A percentile compares a stretch with the other conserved stretches of the same genome.
phyloP scores from a whole-genome alignment of 2,888 invertebrate genomes.

The Ophion ellenae region DNA sequence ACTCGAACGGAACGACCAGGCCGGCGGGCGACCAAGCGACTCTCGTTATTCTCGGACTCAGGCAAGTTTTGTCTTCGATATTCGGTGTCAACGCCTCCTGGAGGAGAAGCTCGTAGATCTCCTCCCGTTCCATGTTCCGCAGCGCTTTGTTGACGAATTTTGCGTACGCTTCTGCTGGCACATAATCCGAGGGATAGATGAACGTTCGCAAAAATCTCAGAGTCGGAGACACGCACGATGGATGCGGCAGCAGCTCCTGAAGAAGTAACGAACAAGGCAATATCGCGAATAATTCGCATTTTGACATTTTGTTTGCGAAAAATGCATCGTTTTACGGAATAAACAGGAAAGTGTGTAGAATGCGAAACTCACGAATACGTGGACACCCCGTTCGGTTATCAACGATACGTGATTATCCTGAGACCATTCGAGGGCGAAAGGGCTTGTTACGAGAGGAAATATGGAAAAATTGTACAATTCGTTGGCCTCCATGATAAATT shows the following conservation, averaged over 20 bases:
- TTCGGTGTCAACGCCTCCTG: constrained; percentile 77
- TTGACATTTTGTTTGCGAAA: too few relatives aligned
- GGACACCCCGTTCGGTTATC: constrained; percentile 80
- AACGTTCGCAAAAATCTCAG: constrained; percentile 78
- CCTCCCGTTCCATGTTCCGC: constrained; percentile 73
- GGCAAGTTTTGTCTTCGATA: constrained; percentile 69
- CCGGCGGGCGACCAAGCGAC: constrained; percentile 79
- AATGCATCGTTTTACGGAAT: not conserved
- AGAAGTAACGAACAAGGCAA: not conserved
- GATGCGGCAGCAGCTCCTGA: constrained; percentile 79
- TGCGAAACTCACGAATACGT: constrained; percentile 78
- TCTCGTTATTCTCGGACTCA: constrained; percentile 71
- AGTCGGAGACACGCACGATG: constrained; percentile 72
- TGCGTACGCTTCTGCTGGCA: constrained; percentile 72
- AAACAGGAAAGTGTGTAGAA: not conserved
- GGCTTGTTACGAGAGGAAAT: constrained; percentile 73
- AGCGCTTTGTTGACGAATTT: constrained; percentile 68
- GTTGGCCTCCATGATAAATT: constrained; percentile 65
- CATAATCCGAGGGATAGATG: constrained; percentile 73
- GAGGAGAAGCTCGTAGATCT: constrained; percentile 76
- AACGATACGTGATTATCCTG: constrained; percentile 81
- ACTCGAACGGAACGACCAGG: constrained; percentile 74
- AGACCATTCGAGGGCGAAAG: constrained; percentile 81
- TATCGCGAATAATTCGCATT: too few relatives aligned
- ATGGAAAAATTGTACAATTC: constrained; percentile 74